Conservation (phyloP, 2,888 invertebrate genomes). For the Amblyjoppa proteus region DNA sequence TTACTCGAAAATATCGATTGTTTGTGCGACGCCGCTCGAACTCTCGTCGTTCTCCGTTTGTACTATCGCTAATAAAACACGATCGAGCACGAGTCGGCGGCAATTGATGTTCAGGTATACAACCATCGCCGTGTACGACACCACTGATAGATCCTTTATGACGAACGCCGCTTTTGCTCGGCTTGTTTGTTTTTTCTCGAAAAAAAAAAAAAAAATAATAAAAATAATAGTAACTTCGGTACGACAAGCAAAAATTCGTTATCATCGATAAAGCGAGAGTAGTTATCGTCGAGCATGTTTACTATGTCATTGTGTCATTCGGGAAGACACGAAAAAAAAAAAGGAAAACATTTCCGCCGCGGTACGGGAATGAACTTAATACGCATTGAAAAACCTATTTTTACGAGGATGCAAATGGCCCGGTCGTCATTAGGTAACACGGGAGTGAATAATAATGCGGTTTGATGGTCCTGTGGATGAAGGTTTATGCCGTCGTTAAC, state of each 20-base stretch:
- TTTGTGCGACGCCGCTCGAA: slow-evolving; percentile 70
- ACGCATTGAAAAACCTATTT: no score
- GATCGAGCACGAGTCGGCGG: slow-evolving; percentile 73
- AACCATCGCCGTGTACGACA: slow-evolving; percentile 61
- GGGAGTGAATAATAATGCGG: neutral
- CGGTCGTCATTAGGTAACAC: no score
- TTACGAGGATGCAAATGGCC: no score
- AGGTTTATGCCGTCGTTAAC: neutral
- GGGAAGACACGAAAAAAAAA: neutral
- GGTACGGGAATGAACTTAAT: neutral
- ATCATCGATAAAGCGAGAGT: slow-evolving; percentile 49
- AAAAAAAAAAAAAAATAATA: slow-evolving; percentile 29
- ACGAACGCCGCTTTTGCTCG: slow-evolving; percentile 54
- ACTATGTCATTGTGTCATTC: neutral
- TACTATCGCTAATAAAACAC: slow-evolving; percentile 81
- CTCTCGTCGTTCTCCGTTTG: slow-evolving; percentile 62
- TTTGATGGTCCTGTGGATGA: neutral
- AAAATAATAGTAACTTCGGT: slow-evolving; percentile 33
- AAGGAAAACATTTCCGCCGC: neutral
- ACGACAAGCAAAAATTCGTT: slow-evolving; percentile 45
- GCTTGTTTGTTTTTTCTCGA: slow-evolving; percentile 59
- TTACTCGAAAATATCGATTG: slow-evolving; percentile 76
- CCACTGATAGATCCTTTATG: slow-evolving; percentile 68
- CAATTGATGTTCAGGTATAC: slow-evolving; percentile 77
- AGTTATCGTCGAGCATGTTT: slow-evolving; percentile 8